A percentile compares a stretch with the other conserved stretches of the same genome.
Conservation (phyloP, 1,140 invertebrate genomes). For the Telenomus remus region DNA sequence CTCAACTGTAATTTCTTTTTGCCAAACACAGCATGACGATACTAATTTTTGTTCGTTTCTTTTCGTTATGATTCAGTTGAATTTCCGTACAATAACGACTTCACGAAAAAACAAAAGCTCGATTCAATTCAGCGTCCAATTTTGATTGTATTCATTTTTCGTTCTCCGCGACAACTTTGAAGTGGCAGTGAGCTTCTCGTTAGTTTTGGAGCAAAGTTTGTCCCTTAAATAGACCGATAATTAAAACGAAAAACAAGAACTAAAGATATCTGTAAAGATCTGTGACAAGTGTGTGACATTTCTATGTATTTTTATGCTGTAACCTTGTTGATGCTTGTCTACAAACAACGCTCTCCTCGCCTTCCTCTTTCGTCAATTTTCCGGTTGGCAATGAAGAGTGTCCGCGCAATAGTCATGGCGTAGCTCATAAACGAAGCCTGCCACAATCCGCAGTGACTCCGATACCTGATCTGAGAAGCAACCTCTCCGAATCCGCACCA, state of each 20-base stretch:
- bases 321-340: conserved; percentile 74
- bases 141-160: too few species aligned
- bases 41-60: conserved; percentile 35
- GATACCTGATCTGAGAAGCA: conserved; percentile 90
- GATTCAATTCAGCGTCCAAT: too few species aligned
- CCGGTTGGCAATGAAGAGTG: conserved; percentile 72
- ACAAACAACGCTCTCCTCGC: conserved; percentile 73
- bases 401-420: conserved; percentile 87
- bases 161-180: too few species aligned
- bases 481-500: conserved; percentile 79
- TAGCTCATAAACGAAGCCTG: conserved; percentile 87
- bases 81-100: too few species aligned
- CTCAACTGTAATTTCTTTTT: too few species aligned
- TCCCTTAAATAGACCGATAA: too few species aligned
- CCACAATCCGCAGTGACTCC: conserved; percentile 82
- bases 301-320: conserved; percentile 74
- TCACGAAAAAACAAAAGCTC: too few species aligned
- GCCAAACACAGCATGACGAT: background rate
- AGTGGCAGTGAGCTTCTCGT: too few species aligned
- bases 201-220: too few species aligned
- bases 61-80: conserved; percentile 3
- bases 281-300: conserved; percentile 66
- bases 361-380: conserved; percentile 71
- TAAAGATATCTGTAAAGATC: conserved; percentile 12
- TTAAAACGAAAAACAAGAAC: conserved; percentile 40